Evolutionary conservation across 2,888 invertebrate genomes (phyloP).

Genomic region (Eulithis prunata): DNA sequence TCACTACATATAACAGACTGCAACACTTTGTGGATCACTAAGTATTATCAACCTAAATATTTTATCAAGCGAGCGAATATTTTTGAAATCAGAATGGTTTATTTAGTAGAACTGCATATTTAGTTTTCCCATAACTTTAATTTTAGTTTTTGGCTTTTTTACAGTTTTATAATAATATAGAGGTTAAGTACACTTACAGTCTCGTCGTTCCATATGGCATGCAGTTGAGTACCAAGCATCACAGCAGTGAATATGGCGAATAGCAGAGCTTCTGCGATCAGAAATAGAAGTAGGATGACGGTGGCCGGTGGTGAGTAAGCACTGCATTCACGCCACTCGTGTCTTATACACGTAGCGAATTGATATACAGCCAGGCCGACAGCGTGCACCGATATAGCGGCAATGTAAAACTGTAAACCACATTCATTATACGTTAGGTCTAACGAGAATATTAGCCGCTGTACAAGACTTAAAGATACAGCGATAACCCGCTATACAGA

Average conservation of each 20-base stretch:
- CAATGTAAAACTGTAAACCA: conserved; percentile 94
- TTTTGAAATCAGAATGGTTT: too few species aligned
- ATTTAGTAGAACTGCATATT: too few species aligned
- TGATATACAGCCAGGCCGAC: conserved; percentile 96
- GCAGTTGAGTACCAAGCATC: conserved; percentile 98
- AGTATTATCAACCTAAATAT: too few species aligned
- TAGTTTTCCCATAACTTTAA: too few species aligned
- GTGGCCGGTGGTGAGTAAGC: conserved; percentile 98
- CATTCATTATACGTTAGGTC: background rate
- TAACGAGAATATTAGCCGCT: too few species aligned
- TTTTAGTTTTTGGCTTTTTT: too few species aligned
- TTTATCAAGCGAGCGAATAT: too few species aligned
- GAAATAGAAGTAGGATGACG: conserved; percentile 94
- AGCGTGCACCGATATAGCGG: conserved; percentile 97
- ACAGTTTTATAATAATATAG: too few species aligned
- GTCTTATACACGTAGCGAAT: conserved; percentile 95
- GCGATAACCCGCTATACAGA: too few species aligned
- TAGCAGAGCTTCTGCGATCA: conserved; percentile 96
- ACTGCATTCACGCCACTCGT: conserved; percentile 98
- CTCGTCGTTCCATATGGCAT: conserved; percentile 99
- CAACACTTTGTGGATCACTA: too few species aligned
- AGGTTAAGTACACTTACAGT: conserved; percentile 87
- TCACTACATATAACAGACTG: background rate
- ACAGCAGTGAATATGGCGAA: conserved; percentile 99
- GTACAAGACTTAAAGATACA: too few species aligned